A percentile compares a stretch with the other conserved stretches of the same genome.
Evolutionary conservation across 2,113 vertebrate species (phyloP).

Genomic region (Phrynosoma platyrhinos): DNA sequence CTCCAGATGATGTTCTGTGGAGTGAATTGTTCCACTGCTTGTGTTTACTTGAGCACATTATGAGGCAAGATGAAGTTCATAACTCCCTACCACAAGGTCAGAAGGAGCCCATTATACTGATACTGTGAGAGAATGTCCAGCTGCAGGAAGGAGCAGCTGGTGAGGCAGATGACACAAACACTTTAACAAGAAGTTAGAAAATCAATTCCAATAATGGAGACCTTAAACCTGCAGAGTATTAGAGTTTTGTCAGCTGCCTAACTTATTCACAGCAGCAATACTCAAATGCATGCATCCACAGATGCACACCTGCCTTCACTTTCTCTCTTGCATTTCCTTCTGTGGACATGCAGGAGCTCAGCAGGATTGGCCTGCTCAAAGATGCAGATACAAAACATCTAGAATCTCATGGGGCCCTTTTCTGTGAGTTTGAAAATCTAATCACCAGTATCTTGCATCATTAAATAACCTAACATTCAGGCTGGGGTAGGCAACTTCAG

Average conservation of each 20-base stretch:
- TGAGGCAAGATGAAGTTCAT: constrained; percentile 20
- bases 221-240: constrained; percentile 52
- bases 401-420: background rate
- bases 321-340: background rate
- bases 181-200: constrained; percentile 54
- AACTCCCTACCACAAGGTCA: constrained; percentile 29
- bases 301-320: background rate
- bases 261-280: background rate
- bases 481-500: no score
- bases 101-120: constrained; percentile 38
- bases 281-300: background rate
- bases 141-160: constrained; percentile 1
- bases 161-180: constrained; percentile 33
- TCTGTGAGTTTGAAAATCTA: background rate
- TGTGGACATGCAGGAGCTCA: background rate
- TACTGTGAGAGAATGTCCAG: constrained; percentile 5
- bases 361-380: background rate
- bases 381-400: background rate
- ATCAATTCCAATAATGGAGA: constrained; percentile 57
- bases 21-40: background rate
- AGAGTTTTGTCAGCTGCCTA: constrained; percentile 43
- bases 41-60: constrained; percentile 25
- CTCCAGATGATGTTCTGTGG: background rate
- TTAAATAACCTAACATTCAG: no score
- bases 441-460: no score